phyloP scores from a whole-genome alignment of 1,140 invertebrate species.

The Tetramorium simillimum region DNA sequence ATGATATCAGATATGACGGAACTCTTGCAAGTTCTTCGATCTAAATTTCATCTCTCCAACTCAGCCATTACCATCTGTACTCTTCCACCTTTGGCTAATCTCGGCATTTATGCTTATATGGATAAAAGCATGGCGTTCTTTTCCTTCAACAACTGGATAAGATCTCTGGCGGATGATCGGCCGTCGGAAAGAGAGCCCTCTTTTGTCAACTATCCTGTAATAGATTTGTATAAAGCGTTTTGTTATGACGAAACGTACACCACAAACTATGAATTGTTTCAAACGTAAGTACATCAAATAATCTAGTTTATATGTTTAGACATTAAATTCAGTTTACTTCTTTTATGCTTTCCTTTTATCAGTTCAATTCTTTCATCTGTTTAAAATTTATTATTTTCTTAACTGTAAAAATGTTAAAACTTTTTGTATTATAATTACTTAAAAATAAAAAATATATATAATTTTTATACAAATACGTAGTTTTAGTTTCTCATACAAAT shows the following conservation, averaged over 20 bases:
- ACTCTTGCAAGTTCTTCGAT: constrained; percentile 55
- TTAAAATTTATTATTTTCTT: no score
- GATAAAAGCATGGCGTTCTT: constrained; percentile 51
- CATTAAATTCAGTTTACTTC: neutral
- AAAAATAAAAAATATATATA: no score
- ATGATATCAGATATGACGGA: constrained; percentile 67
- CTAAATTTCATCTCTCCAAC: constrained; percentile 60
- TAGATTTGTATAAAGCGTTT: constrained; percentile 70
- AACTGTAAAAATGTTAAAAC: no score
- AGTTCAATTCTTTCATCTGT: no score
- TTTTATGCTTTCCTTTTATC: neutral
- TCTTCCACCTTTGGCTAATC: constrained; percentile 71
- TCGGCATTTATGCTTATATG: constrained; percentile 45
- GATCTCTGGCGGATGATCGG: constrained; percentile 34
- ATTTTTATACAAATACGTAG: no score
- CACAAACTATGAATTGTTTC: constrained; percentile 71
- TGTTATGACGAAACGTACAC: constrained; percentile 24
- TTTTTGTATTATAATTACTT: no score
- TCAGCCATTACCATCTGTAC: constrained; percentile 70
- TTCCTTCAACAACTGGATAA: constrained; percentile 73
- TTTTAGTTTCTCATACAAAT: neutral
- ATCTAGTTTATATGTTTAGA: neutral
- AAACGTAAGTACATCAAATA: constrained; percentile 49
- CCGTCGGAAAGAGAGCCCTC: neutral
- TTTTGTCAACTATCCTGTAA: constrained; percentile 56